phyloP scores from a whole-genome alignment of 1,140 invertebrate species.

The Trialeurodes vaporariorum region DNA sequence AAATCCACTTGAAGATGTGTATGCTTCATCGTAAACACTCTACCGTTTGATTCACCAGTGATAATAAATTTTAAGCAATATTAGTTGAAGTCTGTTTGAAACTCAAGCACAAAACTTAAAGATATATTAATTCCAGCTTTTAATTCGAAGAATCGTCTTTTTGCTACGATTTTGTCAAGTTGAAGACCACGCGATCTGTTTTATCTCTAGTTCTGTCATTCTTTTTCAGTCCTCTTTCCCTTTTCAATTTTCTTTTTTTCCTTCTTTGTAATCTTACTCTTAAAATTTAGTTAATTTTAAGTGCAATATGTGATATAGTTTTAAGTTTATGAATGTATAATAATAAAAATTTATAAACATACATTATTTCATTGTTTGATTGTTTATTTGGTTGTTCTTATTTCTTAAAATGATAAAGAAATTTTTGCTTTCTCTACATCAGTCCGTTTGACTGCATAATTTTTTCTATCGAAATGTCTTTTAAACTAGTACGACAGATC shows the following conservation, averaged over 20 bases:
- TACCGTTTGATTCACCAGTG: too few species aligned
- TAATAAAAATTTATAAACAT: not conserved
- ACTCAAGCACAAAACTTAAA: not conserved
- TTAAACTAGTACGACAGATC: too few species aligned
- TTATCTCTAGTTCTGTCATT: too few species aligned
- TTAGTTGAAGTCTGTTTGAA: not conserved
- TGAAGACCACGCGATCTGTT: too few species aligned
- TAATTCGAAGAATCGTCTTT: not conserved
- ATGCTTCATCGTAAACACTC: too few species aligned
- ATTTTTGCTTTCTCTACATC: too few species aligned
- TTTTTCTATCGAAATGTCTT: too few species aligned
- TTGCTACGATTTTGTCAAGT: not conserved
- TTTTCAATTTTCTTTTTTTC: not conserved
- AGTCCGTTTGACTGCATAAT: too few species aligned
- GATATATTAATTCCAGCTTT: not conserved
- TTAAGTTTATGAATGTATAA: not conserved
- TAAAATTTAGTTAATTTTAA: not conserved
- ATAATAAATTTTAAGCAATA: too few species aligned
- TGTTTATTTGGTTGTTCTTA: not conserved
- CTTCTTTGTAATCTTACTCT: not conserved
- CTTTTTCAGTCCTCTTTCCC: too few species aligned
- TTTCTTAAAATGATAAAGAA: too few species aligned
- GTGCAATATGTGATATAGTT: not conserved
- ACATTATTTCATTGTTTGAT: not conserved
- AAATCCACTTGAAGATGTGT: too few species aligned